Percentiles rank a stretch among this genome's conserved stretches.
phyloP scores from a whole-genome alignment of 2,797 vertebrate species.

The Telmatherina bonti region DNA sequence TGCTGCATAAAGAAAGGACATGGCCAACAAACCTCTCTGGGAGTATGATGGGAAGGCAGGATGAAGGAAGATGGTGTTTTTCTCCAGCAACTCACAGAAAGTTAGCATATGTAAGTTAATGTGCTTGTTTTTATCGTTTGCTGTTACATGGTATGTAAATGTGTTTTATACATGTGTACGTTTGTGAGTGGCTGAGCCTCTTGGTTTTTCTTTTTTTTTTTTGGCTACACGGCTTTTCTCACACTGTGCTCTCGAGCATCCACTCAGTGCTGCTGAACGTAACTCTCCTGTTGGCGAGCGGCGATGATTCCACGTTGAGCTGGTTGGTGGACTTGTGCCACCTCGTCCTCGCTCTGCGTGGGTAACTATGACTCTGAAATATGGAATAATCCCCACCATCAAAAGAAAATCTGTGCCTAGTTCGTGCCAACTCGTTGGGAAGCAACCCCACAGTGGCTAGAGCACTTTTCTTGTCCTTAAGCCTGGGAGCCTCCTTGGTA shows the following conservation, averaged over 20 bases:
- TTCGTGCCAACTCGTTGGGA: slow-evolving; percentile 87
- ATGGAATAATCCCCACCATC: slow-evolving; percentile 91
- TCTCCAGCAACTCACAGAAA: slow-evolving; percentile 71
- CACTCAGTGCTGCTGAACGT: slow-evolving; percentile 97
- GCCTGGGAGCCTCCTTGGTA: slow-evolving; percentile 77
- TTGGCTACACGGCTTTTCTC: slow-evolving; percentile 64
- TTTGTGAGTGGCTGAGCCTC: slow-evolving; percentile 38
- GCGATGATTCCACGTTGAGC: slow-evolving; percentile 87
- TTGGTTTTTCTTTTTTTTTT: neutral
- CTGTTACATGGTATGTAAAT: slow-evolving; percentile 67
- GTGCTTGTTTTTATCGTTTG: slow-evolving; percentile 63
- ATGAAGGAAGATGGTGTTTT: slow-evolving; percentile 68
- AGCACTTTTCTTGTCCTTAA: slow-evolving; percentile 82
- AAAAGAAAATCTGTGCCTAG: slow-evolving; percentile 90
- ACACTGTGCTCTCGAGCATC: slow-evolving; percentile 98
- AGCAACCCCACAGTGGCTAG: slow-evolving; percentile 79
- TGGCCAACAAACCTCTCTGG: slow-evolving; percentile 75
- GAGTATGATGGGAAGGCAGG: slow-evolving; percentile 74
- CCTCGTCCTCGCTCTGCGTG: slow-evolving; percentile 92
- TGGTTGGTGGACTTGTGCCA: slow-evolving; percentile 93
- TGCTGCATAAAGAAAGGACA: slow-evolving; percentile 84
- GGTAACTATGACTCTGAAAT: slow-evolving; percentile 98
- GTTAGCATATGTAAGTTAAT: slow-evolving; percentile 63
- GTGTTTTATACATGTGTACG: slow-evolving; percentile 65
- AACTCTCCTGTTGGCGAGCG: slow-evolving; percentile 86